A percentile compares a stretch with the other conserved stretches of the same genome.
phyloP scores from a whole-genome alignment of 2,888 invertebrate genomes.

The Drosophila phalerata region DNA sequence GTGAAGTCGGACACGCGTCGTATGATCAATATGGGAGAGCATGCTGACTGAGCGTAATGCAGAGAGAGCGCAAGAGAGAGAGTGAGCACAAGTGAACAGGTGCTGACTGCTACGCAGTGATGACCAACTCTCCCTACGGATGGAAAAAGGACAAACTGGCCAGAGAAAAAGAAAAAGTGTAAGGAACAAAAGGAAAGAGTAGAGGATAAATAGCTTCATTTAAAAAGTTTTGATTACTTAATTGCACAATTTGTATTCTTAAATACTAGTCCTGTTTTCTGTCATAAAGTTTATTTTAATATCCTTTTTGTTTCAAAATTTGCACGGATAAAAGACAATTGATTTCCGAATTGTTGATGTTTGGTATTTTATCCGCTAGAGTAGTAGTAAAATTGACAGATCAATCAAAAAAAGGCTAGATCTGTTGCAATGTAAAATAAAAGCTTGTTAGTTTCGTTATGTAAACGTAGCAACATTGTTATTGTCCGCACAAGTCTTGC shows the following conservation, averaged over 20 bases:
- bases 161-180: too few relatives aligned
- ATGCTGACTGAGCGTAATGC: slow-evolving; percentile 9
- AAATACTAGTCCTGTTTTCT: background rate
- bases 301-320: too few relatives aligned
- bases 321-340: too few relatives aligned
- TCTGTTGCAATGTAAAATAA: slow-evolving; percentile 34
- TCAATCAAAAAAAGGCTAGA: background rate
- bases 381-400: background rate
- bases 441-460: slow-evolving; percentile 56
- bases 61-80: slow-evolving; percentile 1
- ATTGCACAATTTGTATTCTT: background rate
- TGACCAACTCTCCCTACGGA: background rate
- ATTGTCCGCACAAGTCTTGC: slow-evolving; percentile 11
- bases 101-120: slow-evolving; percentile 40
- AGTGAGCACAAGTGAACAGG: slow-evolving; percentile 44
- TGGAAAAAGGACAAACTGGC: too few relatives aligned
- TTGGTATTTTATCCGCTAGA: too few relatives aligned
- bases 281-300: background rate
- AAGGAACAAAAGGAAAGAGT: too few relatives aligned
- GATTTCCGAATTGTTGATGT: too few relatives aligned
- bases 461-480: slow-evolving; percentile 48
- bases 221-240: too few relatives aligned
- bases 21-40: slow-evolving; percentile 45
- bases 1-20: slow-evolving; percentile 54
- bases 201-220: too few relatives aligned